Evolutionary conservation across 2,797 vertebrate species (phyloP).

Genomic region (Acrossocheilus fasciatus): DNA sequence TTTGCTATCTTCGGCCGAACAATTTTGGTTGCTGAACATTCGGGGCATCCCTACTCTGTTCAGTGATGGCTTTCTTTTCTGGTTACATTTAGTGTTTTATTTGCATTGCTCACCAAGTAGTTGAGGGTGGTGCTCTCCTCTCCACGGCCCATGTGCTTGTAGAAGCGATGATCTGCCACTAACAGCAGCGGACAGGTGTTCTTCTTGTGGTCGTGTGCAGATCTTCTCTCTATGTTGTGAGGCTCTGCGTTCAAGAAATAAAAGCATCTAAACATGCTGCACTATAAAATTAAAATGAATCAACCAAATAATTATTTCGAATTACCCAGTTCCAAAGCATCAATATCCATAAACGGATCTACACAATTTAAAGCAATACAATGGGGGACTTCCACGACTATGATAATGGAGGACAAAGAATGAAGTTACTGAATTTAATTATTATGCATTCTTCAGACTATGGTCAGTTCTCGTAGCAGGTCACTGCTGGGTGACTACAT

Average conservation of each 20-base stretch:
- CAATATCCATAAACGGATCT: background rate
- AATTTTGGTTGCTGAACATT: no score
- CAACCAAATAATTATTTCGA: background rate
- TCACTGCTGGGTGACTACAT: constrained; percentile 22
- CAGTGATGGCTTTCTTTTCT: background rate
- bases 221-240: constrained; percentile 81
- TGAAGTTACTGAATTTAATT: background rate
- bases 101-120: constrained; percentile 84
- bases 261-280: background rate
- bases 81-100: background rate
- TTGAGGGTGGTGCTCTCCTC: constrained; percentile 97
- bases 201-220: constrained; percentile 79
- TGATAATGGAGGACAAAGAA: background rate
- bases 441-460: background rate
- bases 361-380: background rate
- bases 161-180: constrained; percentile 97
- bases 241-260: constrained; percentile 66
- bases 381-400: background rate
- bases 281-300: background rate
- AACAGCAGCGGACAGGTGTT: constrained; percentile 94
- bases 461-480: constrained; percentile 4
- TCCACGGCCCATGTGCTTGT: constrained; percentile 90
- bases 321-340: background rate
- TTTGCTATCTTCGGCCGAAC: no score
- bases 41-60: no score